phyloP scores from a whole-genome alignment of 2,797 vertebrate genomes.

The Limnodromus scolopaceus region DNA sequence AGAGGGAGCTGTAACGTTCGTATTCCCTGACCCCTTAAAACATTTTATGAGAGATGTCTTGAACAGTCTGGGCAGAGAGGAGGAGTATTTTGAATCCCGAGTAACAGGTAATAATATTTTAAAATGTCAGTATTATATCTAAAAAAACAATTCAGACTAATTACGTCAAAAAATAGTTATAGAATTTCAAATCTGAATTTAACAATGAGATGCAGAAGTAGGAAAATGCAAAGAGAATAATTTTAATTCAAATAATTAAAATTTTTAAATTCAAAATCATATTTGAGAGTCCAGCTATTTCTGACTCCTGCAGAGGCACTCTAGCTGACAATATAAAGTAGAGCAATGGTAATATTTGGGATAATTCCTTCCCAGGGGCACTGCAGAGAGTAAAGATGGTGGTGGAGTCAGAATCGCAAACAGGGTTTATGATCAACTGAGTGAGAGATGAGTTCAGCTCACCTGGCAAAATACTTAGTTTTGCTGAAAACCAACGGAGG shows the following conservation, averaged over 20 bases:
- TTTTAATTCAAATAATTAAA: constrained; percentile 11
- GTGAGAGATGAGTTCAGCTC: neutral
- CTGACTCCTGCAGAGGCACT: neutral
- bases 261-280: neutral
- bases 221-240: neutral
- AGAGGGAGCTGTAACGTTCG: neutral
- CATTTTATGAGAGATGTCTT: neutral
- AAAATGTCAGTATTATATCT: neutral
- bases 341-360: neutral
- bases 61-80: neutral
- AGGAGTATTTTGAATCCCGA: neutral
- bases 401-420: neutral
- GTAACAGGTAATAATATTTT: neutral
- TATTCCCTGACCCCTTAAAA: neutral
- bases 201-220: neutral
- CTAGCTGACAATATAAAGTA: neutral
- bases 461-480: neutral
- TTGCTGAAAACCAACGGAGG: neutral
- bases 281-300: neutral
- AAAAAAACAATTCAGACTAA: neutral
- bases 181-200: neutral
- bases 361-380: neutral
- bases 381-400: neutral
- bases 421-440: neutral
- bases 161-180: neutral